phyloP scores from a whole-genome alignment of 1,140 invertebrate genomes.

The Drosophila navojoa region DNA sequence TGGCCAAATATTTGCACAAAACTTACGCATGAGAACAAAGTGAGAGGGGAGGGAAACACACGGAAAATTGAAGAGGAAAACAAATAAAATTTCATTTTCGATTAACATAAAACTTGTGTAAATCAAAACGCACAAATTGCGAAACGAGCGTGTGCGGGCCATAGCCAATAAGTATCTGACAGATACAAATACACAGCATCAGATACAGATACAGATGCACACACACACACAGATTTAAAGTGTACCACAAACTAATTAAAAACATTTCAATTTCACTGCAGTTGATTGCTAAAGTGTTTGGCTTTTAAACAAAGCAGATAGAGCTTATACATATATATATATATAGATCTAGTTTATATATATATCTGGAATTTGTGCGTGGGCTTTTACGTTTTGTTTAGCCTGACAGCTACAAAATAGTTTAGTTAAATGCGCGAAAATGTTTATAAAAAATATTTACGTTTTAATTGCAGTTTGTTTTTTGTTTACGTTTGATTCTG shows the following conservation, averaged over 20 bases:
- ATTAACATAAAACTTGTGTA: conserved; percentile 62
- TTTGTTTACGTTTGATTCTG: neutral
- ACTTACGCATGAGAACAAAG: conserved; percentile 31
- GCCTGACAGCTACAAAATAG: conserved; percentile 11
- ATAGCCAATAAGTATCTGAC: conserved; percentile 22
- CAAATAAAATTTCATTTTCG: conserved; percentile 48
- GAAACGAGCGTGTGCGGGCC: conserved; percentile 14
- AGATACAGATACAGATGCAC: neutral
- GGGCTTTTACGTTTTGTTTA: neutral
- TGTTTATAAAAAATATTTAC: neutral
- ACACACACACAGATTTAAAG: conserved; percentile 11
- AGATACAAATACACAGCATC: conserved; percentile 13
- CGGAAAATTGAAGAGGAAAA: conserved; percentile 29
- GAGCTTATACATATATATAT: neutral
- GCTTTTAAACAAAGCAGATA: conserved; percentile 21
- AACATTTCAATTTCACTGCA: conserved; percentile 37
- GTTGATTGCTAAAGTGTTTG: conserved; percentile 32
- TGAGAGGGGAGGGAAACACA: conserved; percentile 16
- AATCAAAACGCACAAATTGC: conserved; percentile 36
- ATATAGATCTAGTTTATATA: no score
- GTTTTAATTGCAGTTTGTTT: neutral
- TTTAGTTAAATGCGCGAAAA: neutral
- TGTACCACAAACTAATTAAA: conserved; percentile 41
- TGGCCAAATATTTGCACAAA: conserved; percentile 59
- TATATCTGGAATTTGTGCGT: conserved; percentile 5